Conservation (phyloP, 1,140 invertebrate genomes). For the Drosophila ficusphila region DNA sequence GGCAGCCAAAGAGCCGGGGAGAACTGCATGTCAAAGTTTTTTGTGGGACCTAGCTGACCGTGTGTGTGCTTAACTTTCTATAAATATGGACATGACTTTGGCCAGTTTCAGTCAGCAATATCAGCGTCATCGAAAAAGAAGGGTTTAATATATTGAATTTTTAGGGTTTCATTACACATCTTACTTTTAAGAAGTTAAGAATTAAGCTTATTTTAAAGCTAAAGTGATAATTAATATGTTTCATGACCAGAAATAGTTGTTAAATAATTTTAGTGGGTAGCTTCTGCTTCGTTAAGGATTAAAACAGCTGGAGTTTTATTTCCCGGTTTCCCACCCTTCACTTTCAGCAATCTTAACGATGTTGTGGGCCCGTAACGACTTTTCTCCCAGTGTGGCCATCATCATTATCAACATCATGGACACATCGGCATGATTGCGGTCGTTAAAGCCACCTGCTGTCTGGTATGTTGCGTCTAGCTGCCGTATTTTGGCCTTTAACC, state of each 20-base stretch:
- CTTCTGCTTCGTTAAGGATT: background rate
- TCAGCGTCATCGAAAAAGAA: slow-evolving; percentile 3
- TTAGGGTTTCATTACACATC: too few species aligned
- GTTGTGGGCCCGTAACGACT: too few species aligned
- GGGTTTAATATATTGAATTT: background rate
- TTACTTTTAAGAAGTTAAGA: too few species aligned
- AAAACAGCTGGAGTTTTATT: background rate
- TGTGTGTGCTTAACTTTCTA: slow-evolving; percentile 68
- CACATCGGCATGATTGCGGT: slow-evolving; percentile 45
- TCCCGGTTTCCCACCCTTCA: background rate
- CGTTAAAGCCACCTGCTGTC: slow-evolving; percentile 76
- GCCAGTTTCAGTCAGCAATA: slow-evolving; percentile 26
- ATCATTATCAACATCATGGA: slow-evolving; percentile 47
- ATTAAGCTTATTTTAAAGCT: too few species aligned
- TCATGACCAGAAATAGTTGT: too few species aligned
- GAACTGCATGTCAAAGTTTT: slow-evolving; percentile 54
- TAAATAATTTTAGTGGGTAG: too few species aligned
- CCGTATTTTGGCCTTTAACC: slow-evolving; percentile 76
- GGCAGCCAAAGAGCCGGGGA: slow-evolving; percentile 3
- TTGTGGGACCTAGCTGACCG: slow-evolving; percentile 48
- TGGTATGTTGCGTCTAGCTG: slow-evolving; percentile 44
- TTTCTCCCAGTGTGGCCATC: slow-evolving; percentile 29
- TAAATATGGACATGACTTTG: slow-evolving; percentile 69
- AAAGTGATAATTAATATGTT: background rate
- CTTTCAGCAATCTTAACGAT: background rate